These are phyloP conservation scores for Notolabrus celidotus DNA, from an alignment of 2,797 vertebrate genomes.

Conservation along the genomic window DNA sequence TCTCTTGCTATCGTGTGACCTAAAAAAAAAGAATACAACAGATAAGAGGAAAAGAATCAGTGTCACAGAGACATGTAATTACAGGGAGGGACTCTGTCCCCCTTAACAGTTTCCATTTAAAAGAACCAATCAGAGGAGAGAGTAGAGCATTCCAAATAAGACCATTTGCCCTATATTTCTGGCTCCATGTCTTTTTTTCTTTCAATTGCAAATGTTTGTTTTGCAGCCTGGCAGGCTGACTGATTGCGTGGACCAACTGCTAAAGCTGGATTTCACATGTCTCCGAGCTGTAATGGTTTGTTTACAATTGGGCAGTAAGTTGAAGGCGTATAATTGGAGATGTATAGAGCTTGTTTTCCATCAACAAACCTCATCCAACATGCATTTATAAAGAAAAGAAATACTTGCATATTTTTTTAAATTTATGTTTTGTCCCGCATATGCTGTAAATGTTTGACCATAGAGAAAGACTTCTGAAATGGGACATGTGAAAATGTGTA, in stretches of 20 bases:
- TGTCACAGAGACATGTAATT: slow-evolving; percentile 51
- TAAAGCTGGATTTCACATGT: slow-evolving; percentile 48
- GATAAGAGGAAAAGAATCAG: slow-evolving; percentile 49
- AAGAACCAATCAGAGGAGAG: slow-evolving; percentile 42
- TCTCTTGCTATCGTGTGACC: slow-evolving; percentile 95
- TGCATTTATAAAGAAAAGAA: slow-evolving; percentile 31
- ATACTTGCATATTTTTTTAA: slow-evolving; percentile 4
- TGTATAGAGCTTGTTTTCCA: slow-evolving; percentile 44
- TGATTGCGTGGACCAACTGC: slow-evolving; percentile 41
- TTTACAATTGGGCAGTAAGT: slow-evolving; percentile 48
- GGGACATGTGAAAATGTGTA: slow-evolving; percentile 1
- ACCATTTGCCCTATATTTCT: slow-evolving; percentile 26
- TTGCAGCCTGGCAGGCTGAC: slow-evolving; percentile 25
- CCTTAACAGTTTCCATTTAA: slow-evolving; percentile 35
- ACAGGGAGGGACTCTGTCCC: slow-evolving; percentile 24
- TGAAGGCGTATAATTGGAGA: slow-evolving; percentile 43
- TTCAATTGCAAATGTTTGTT: slow-evolving; percentile 42
- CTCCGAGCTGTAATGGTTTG: slow-evolving; percentile 51
- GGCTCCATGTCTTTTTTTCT: slow-evolving; percentile 15
- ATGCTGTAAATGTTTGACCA: neutral
- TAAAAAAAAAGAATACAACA: slow-evolving; percentile 70
- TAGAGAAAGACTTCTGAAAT: slow-evolving; percentile 1
- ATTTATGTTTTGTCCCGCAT: neutral
- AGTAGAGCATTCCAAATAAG: slow-evolving; percentile 38
- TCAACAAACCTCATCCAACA: slow-evolving; percentile 21